Percentiles rank a stretch among this genome's conserved stretches.
Conservation (phyloP, 1,140 invertebrate species). For the Argopecten irradians region DNA sequence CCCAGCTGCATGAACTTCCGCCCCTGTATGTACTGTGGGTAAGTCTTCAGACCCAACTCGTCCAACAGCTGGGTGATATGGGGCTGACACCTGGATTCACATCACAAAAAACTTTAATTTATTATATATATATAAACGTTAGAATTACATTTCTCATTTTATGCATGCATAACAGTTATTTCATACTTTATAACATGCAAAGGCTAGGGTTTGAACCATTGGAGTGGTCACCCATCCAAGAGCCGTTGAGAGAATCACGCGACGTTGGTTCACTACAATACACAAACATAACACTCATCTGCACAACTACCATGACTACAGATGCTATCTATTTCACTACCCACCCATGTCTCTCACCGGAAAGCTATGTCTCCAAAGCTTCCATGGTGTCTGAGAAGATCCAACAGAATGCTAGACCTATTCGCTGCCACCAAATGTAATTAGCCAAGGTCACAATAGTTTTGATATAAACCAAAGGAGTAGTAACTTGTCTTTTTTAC, state of each 20-base stretch:
- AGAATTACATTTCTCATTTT: neutral
- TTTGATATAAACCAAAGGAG: neutral
- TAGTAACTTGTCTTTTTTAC: neutral
- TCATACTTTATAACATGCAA: neutral
- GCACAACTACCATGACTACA: too few species aligned
- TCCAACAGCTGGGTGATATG: constrained; percentile 72
- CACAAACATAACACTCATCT: too few species aligned
- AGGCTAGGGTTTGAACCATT: neutral
- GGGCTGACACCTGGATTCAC: constrained; percentile 65
- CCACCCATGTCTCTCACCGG: too few species aligned
- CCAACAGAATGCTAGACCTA: too few species aligned
- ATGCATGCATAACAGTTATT: neutral
- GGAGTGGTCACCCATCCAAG: neutral
- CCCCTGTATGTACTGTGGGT: constrained; percentile 72
- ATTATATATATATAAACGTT: neutral
- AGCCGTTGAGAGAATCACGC: neutral
- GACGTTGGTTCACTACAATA: neutral
- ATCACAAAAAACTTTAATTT: neutral
- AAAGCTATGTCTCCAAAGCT: too few species aligned
- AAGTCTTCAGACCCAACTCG: constrained; percentile 71
- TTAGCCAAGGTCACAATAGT: neutral
- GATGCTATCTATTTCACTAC: too few species aligned
- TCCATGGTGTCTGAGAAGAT: too few species aligned
- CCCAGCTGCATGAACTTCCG: constrained; percentile 73
- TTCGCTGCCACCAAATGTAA: too few species aligned